Conservation (phyloP, 2,888 invertebrate species). For the Spatulosminthurus flaviceps region DNA sequence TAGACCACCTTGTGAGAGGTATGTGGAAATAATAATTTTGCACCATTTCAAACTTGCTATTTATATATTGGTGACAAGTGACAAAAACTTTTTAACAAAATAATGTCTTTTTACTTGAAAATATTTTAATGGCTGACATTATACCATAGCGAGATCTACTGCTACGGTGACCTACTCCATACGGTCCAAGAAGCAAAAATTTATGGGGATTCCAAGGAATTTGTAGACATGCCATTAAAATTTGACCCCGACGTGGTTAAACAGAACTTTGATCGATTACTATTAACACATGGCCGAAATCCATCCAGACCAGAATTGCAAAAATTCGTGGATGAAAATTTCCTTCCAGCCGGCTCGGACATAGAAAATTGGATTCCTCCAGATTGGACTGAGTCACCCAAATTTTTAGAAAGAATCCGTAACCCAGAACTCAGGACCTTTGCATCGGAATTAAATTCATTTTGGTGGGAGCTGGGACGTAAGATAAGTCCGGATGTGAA, state of each 20-base stretch:
- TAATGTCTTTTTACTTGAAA: too few species aligned
- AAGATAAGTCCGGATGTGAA: slow-evolving; percentile 80
- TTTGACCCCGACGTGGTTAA: slow-evolving; percentile 72
- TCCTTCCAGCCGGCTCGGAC: slow-evolving; percentile 48
- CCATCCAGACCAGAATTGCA: slow-evolving; percentile 58
- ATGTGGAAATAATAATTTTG: too few species aligned
- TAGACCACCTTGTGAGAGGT: too few species aligned
- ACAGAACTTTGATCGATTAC: slow-evolving; percentile 71
- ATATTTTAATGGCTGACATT: too few species aligned
- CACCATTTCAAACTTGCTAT: too few species aligned
- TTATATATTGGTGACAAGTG: too few species aligned
- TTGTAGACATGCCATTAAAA: slow-evolving; percentile 79
- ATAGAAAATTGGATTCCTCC: slow-evolving; percentile 70
- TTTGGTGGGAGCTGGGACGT: slow-evolving; percentile 67
- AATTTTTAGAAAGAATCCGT: slow-evolving; percentile 75
- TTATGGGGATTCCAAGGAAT: slow-evolving; percentile 81
- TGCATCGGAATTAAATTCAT: slow-evolving; percentile 71
- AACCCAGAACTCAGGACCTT: slow-evolving; percentile 78
- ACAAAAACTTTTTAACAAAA: too few species aligned
- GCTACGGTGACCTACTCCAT: slow-evolving; percentile 78
- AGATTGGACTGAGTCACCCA: slow-evolving; percentile 81
- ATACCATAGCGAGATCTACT: slow-evolving; percentile 78
- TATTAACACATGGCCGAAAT: slow-evolving; percentile 67
- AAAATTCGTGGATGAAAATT: slow-evolving; percentile 56
- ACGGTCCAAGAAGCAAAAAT: slow-evolving; percentile 83